Evolutionary conservation across 1,140 invertebrate genomes (phyloP), one percentile per base, ranked within the genome.

Genomic region (Lepidurus arcticus): DNA sequence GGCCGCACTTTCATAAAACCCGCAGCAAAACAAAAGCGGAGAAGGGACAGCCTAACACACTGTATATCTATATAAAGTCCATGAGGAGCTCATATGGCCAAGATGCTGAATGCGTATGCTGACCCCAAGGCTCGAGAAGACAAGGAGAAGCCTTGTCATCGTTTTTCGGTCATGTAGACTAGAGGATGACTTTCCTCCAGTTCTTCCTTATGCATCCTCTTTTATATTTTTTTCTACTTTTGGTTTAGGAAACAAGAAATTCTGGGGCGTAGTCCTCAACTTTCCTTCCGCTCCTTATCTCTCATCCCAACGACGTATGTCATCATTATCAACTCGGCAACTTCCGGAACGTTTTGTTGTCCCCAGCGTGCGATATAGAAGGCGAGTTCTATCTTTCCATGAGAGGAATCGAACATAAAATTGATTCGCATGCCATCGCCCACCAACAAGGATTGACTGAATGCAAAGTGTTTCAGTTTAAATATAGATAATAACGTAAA

Each of bases 111-210:
- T n/a, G 34, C 34, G 0, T 9, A 65, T 65, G 53, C 53, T 65
- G 53, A 65, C 53, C 53, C 53, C 16, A 65, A 65, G 21, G 21
- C 21, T 21, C 21, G 7, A 7, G 16, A 65, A 65, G 53, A 65
- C 53, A 65, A 65, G 53, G 53, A 65, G 53, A 65, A 65, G 53
- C 53, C 53, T 65, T 65, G 53, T 65, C 53, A 65, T 65, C 53
- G 13, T 65, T 65, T 65, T 65, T 65, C 53, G 53, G 53, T 65
- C 53, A 65, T 65, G 53, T 65, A 13, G n/a, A n/a, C n/a, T n/a
- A n/a, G 53, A 34, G 34, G 8, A 21, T 65, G 21, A 65, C 0
- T 65, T 65, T 65, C 53, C 16, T 65, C 53, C 21, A 65, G 16
- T 65, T 65, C 53, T 65, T 65, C 16, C 34, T 47, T 16, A 16